Evolutionary conservation across 2,113 vertebrate genomes (phyloP).

Genomic region (Daboia siamensis): DNA sequence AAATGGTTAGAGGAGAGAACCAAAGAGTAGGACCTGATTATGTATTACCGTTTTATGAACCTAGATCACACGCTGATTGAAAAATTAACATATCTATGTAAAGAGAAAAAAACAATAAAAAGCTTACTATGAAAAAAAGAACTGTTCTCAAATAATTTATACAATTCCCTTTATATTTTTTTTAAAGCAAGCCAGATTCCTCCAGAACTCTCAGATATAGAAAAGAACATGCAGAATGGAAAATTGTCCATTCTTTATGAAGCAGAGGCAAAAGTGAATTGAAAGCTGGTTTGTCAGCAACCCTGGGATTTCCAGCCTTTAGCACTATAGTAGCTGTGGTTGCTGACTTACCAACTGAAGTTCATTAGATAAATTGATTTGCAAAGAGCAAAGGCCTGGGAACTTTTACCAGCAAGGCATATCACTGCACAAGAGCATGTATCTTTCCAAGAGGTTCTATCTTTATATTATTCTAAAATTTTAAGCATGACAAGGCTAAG

Average conservation of each 20-base stretch:
- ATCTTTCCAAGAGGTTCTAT: slow-evolving; percentile 9
- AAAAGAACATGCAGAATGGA: neutral
- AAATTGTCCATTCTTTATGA: neutral
- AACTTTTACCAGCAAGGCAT: neutral
- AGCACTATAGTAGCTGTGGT: slow-evolving; percentile 28
- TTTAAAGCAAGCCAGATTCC: neutral
- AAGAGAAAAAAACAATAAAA: too few relatives aligned
- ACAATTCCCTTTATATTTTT: neutral
- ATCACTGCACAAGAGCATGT: neutral
- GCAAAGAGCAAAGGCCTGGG: neutral
- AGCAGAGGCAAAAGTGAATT: neutral
- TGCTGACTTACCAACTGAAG: slow-evolving; percentile 6
- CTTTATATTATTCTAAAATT: slow-evolving; percentile 39
- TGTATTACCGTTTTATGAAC: too few relatives aligned
- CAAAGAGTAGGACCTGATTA: too few relatives aligned
- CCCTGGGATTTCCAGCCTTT: slow-evolving; percentile 12
- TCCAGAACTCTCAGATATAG: neutral
- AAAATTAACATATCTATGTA: too few relatives aligned
- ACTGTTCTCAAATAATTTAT: too few relatives aligned
- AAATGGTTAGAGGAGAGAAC: too few relatives aligned
- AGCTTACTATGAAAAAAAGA: too few relatives aligned
- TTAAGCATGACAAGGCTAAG: slow-evolving; percentile 47
- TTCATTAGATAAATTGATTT: slow-evolving; percentile 45
- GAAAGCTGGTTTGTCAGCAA: neutral
- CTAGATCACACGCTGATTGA: too few relatives aligned